Percentiles rank a stretch among this genome's conserved stretches.
Evolutionary conservation across 2,888 invertebrate species (phyloP).

Genomic region (Nemotelus nigrinus): DNA sequence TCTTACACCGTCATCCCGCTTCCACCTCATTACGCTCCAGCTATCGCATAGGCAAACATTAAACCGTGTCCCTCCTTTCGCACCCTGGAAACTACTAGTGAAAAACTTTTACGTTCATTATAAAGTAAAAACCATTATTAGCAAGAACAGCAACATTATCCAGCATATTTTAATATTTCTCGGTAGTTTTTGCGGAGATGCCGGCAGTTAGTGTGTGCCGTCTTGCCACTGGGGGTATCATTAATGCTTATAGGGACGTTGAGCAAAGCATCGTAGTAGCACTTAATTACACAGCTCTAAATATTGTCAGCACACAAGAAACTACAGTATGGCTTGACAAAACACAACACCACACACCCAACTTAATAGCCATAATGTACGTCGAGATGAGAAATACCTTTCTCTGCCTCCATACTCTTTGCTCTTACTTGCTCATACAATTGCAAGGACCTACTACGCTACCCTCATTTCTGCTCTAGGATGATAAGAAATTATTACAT

Average conservation of each 20-base stretch:
- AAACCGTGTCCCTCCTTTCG: background rate
- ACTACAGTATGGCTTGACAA: constrained; percentile 7
- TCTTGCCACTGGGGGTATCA: constrained; percentile 35
- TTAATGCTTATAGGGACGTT: constrained; percentile 38
- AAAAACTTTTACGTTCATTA: constrained; percentile 22
- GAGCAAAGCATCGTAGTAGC: constrained; percentile 29
- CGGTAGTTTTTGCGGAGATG: constrained; percentile 15
- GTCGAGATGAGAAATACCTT: constrained; percentile 35
- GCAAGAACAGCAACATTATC: constrained; percentile 35
- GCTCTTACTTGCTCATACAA: background rate
- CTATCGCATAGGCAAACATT: no score
- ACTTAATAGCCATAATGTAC: constrained; percentile 33
- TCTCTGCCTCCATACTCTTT: background rate
- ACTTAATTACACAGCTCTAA: constrained; percentile 40
- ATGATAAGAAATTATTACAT: constrained; percentile 45
- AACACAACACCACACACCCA: constrained; percentile 5
- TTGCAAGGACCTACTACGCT: constrained; percentile 18
- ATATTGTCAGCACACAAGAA: constrained; percentile 37
- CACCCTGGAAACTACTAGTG: background rate
- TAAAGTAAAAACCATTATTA: constrained; percentile 31
- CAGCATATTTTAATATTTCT: constrained; percentile 31
- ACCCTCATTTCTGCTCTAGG: constrained; percentile 43
- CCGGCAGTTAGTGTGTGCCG: background rate
- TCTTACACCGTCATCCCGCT: no score
- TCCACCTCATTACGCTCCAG: no score